These are phyloP conservation scores for Pseudomyrmex sp. DNA, from an alignment of 1,140 invertebrate species.

Conservation along the genomic window DNA sequence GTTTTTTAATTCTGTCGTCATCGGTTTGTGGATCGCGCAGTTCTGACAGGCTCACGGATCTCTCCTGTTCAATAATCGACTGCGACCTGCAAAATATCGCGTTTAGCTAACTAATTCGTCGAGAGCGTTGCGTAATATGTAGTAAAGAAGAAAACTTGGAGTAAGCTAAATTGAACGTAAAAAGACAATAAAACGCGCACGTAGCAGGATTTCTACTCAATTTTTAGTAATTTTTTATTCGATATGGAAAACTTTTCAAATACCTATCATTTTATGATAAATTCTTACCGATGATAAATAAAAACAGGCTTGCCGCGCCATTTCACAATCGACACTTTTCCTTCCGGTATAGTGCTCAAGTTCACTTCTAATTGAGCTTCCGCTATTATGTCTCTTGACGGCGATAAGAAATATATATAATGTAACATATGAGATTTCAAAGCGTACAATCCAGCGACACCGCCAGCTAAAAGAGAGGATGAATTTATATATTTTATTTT, in stretches of 20 bases:
- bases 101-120: too few species aligned
- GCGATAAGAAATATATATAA: slow-evolving; percentile 65
- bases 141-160: too few species aligned
- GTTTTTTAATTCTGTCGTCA: slow-evolving; percentile 84
- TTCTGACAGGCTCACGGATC: slow-evolving; percentile 86
- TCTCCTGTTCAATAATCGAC: slow-evolving; percentile 89
- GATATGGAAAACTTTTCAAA: not conserved
- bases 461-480: slow-evolving; percentile 43
- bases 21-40: slow-evolving; percentile 92
- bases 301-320: slow-evolving; percentile 78
- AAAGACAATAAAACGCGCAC: not conserved
- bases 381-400: slow-evolving; percentile 75
- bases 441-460: slow-evolving; percentile 62
- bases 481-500: not conserved
- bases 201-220: not conserved
- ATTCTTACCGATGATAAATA: slow-evolving; percentile 76
- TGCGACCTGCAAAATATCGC: slow-evolving; percentile 58
- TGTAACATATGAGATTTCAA: slow-evolving; percentile 74
- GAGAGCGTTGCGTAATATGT: too few species aligned
- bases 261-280: not conserved
- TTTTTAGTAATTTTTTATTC: too few species aligned
- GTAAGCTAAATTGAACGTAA: not conserved
- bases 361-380: slow-evolving; percentile 73
- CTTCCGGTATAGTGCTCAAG: slow-evolving; percentile 69
- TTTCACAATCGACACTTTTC: slow-evolving; percentile 73